Conservation (phyloP, 2,797 vertebrate genomes). For the Halcyon smyrnensis region DNA sequence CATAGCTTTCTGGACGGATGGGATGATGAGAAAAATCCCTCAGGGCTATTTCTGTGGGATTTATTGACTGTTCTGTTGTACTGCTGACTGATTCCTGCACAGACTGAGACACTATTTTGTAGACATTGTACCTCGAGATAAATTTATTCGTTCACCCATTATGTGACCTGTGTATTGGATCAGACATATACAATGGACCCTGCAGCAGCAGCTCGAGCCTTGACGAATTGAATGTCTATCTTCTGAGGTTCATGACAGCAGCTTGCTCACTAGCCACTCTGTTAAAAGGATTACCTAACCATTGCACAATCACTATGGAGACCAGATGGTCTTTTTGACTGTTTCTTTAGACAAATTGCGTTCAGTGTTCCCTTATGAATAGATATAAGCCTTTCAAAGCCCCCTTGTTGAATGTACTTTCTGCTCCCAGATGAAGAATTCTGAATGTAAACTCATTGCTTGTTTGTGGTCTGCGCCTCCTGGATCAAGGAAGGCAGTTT, state of each 20-base stretch:
- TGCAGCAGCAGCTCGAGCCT: not conserved
- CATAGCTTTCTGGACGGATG: not conserved
- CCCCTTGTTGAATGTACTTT: slow-evolving; percentile 2
- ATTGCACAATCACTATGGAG: slow-evolving; percentile 47
- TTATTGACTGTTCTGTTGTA: slow-evolving; percentile 29
- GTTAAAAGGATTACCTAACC: slow-evolving; percentile 61
- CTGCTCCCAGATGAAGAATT: slow-evolving; percentile 31
- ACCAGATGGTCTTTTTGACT: slow-evolving; percentile 71
- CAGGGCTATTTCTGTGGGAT: slow-evolving; percentile 39
- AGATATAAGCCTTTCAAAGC: slow-evolving; percentile 38
- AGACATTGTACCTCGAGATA: not conserved
- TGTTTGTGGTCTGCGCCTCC: not conserved
- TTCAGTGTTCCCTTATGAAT: slow-evolving; percentile 44
- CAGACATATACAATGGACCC: not conserved
- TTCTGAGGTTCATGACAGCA: slow-evolving; percentile 30
- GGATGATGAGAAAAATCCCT: not conserved
- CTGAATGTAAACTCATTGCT: slow-evolving; percentile 35
- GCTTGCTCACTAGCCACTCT: slow-evolving; percentile 38
- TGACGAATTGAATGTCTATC: not conserved
- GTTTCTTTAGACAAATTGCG: slow-evolving; percentile 42
- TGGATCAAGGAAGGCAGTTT: not conserved
- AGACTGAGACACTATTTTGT: not conserved
- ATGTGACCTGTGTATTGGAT: slow-evolving; percentile 24
- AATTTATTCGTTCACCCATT: slow-evolving; percentile 43
- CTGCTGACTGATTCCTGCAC: slow-evolving; percentile 8